Evolutionary conservation across 2,888 invertebrate species (phyloP).

Genomic region (Slavum lentiscoides): DNA sequence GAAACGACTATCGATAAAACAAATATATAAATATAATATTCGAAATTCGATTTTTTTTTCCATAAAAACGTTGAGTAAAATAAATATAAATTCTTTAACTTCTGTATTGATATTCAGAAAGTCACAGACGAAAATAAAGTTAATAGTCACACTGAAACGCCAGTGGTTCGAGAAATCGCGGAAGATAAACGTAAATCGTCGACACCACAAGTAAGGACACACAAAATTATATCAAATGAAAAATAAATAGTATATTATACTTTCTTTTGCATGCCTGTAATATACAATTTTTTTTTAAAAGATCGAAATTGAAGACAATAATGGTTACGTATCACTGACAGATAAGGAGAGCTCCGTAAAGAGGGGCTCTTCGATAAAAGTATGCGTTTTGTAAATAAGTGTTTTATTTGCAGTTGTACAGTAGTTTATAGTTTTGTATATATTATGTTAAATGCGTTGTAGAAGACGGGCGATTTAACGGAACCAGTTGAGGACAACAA

Average conservation of each 20-base stretch:
- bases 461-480: slow-evolving; percentile 22
- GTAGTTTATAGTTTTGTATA: slow-evolving; percentile 27
- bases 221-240: not conserved
- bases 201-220: slow-evolving; percentile 15
- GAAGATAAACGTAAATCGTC: slow-evolving; percentile 24
- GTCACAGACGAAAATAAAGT: slow-evolving; percentile 8
- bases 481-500: slow-evolving; percentile 12
- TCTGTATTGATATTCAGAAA: slow-evolving; percentile 24
- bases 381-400: slow-evolving; percentile 40
- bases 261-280: slow-evolving; percentile 12
- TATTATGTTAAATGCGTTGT: not conserved
- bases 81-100: slow-evolving; percentile 17
- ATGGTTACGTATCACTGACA: slow-evolving; percentile 23
- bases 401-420: not conserved
- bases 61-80: too few relatives aligned
- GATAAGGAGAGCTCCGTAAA: slow-evolving; percentile 27
- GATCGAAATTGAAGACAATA: slow-evolving; percentile 33
- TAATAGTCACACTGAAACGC: slow-evolving; percentile 17
- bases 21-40: too few relatives aligned
- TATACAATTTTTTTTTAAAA: slow-evolving; percentile 17
- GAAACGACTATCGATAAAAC: too few relatives aligned
- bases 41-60: too few relatives aligned
- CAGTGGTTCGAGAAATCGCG: not conserved
- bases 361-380: slow-evolving; percentile 41
- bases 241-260: not conserved